Base-by-base conservation (phyloP, 2,888 invertebrate genomes). In the Vandiemenella viatica region DNA sequence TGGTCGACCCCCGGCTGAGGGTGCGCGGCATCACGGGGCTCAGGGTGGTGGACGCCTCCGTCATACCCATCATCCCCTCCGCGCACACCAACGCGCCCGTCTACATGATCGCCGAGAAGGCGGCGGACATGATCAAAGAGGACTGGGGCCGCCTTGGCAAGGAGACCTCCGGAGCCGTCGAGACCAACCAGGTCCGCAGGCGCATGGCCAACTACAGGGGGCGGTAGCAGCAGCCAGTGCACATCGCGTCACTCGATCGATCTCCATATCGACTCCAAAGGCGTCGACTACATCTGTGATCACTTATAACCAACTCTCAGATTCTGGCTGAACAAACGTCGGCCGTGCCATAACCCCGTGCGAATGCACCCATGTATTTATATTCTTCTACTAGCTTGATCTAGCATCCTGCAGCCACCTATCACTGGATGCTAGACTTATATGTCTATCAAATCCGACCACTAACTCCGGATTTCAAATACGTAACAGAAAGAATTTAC, bases 51-150 rank as follows among this genome's bases (percentile, higher is more conserved):
- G 86, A 87, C 61, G 83, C 83, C 0, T 83, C 83, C 55, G 73
- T 87, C 38, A 87, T 87, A 75, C 87, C 87, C 1, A 75, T 76
- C 62, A 78, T 87, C 40, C 76, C 79, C 1, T 78, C 83, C 1
- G 80, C 79, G 18, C 85, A 86, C 61, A 85, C 85, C 1, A 85
- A 85, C 58, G 79, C 83, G 0, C 82, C 86, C 0, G 73, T 74
- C 1, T 83, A 76, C 53, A 85, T 87, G 86, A 83, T 87, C 57
- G 86, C 83, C 3, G 87, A 87, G 63, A 86, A 84, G 62, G 82
- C 76, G 5, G 70, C 80, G 0, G 82, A 83, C 60, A 70, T 82
- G 68, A 79, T 83, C 41, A 80, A 80, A 63, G 62, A 76, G 58
- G 67, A 67, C 53, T 71, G 70, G 68, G 62, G 26, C 56, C 42